These are phyloP conservation scores for Diorhabda elongata DNA, from an alignment of 1,140 invertebrate genomes.

Conservation along the genomic window DNA sequence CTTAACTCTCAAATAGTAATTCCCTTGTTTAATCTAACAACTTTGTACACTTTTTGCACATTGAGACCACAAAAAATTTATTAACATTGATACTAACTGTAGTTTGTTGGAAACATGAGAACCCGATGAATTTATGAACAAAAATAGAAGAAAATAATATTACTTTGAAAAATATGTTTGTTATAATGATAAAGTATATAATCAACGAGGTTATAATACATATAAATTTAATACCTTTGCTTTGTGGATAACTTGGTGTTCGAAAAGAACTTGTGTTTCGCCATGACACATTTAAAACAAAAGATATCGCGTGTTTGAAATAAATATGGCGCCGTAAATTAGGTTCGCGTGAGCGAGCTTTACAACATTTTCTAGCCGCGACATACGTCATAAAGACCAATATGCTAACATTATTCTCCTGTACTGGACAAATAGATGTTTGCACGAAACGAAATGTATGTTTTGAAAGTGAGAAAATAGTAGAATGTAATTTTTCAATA, in stretches of 20 bases:
- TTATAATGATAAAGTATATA: too few relatives aligned
- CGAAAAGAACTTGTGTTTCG: slow-evolving; percentile 33
- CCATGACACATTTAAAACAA: slow-evolving; percentile 47
- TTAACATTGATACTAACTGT: too few relatives aligned
- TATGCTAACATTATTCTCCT: slow-evolving; percentile 3
- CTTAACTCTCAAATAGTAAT: too few relatives aligned
- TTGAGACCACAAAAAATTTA: too few relatives aligned
- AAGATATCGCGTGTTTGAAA: slow-evolving; percentile 46
- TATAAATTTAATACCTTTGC: slow-evolving; percentile 25
- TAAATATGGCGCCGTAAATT: slow-evolving; percentile 47
- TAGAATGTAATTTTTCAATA: not conserved
- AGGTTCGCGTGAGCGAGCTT: slow-evolving; percentile 45
- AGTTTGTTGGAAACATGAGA: too few relatives aligned
- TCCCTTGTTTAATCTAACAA: too few relatives aligned
- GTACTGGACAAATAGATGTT: not conserved
- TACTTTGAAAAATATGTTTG: too few relatives aligned
- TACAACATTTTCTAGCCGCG: slow-evolving; percentile 31
- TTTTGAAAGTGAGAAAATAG: not conserved
- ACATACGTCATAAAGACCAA: slow-evolving; percentile 41
- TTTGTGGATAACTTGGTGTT: slow-evolving; percentile 22
- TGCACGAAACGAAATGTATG: not conserved
- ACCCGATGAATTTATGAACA: too few relatives aligned
- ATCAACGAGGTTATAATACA: too few relatives aligned
- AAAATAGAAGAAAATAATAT: too few relatives aligned
- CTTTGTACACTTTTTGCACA: too few relatives aligned